A percentile compares a stretch with the other conserved stretches of the same genome.
phyloP scores from a whole-genome alignment of 1,140 invertebrate species.

The Sitobion miscanthi region DNA sequence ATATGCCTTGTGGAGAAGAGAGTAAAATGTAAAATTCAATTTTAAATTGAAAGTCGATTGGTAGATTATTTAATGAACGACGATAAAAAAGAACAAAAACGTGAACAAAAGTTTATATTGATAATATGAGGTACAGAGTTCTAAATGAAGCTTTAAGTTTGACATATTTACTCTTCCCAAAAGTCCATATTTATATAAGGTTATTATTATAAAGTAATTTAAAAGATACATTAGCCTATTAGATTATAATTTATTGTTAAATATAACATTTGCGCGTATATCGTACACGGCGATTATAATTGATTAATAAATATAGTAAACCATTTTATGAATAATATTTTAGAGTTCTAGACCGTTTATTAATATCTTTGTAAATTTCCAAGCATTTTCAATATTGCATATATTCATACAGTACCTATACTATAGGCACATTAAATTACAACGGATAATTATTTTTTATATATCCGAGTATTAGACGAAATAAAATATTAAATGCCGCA shows the following conservation, averaged over 20 bases:
- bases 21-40: constrained; percentile 39
- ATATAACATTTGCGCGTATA: background rate
- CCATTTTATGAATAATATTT: background rate
- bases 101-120: constrained; percentile 11
- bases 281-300: background rate
- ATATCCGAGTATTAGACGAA: background rate
- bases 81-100: background rate
- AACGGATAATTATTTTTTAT: background rate
- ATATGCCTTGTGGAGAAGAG: background rate
- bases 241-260: background rate
- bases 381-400: background rate
- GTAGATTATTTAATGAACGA: background rate
- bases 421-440: too few species aligned
- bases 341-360: background rate
- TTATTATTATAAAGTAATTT: constrained; percentile 16
- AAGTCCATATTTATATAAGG: background rate
- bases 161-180: background rate
- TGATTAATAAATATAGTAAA: constrained; percentile 1
- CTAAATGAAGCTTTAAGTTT: background rate
- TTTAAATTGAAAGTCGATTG: constrained; percentile 38
- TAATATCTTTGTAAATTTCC: background rate
- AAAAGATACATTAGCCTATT: constrained; percentile 5
- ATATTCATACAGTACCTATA: background rate
- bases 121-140: background rate
- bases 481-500: background rate